Evolutionary conservation across 2,797 vertebrate species (phyloP), one percentile per base, ranked within the genome.

Genomic region (Anisognathus igniventris): DNA sequence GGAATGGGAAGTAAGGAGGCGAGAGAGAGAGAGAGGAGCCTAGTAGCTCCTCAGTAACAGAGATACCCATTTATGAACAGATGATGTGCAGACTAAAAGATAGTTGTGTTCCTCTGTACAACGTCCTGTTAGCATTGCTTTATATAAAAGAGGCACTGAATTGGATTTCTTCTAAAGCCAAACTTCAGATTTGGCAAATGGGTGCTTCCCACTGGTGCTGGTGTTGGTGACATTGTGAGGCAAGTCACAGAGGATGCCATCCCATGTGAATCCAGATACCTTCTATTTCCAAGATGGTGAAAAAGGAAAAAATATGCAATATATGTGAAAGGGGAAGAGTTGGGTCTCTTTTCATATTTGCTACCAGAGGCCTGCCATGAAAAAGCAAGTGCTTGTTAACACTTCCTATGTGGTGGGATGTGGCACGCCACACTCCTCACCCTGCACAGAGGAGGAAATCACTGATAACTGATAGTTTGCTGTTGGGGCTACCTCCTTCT

Each of bases 391-490:
- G 76, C 85, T 86, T 90, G 76, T 84, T 96, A 88, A 66, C 94
- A 86, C 85, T 95, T 96, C 95, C 92, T 86, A 90, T 14, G 0
- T 57, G 80, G 70, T 93, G 85, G 87, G 91, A 95, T 88, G 92
- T 94, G 89, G 91, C 92, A 84, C 56, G 86, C 87, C 87, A 88
- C 89, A 67, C 53, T 78, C 66, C 70, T 94, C 79, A 78, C 92
- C 48, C 76, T 0, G 3, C 66, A 37, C 51, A 74, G 66, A 81
- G 85, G 73, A 88, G 87, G 87, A 94, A 95, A 92, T 86, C 4
- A 16, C 87, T 88, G 92, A 93, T 96, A 92, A 42, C 82, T 91
- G 91, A 83, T 86, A 90, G 75, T 44, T 83, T 86, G 73, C 35
- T 95, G 89, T 84, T 88, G 76, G 81, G 88, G 70, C 94, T 92